A percentile compares a stretch with the other conserved stretches of the same genome.
These are phyloP conservation scores for Hipparchia semele DNA, from an alignment of 2,888 invertebrate genomes.

Conservation along the genomic window DNA sequence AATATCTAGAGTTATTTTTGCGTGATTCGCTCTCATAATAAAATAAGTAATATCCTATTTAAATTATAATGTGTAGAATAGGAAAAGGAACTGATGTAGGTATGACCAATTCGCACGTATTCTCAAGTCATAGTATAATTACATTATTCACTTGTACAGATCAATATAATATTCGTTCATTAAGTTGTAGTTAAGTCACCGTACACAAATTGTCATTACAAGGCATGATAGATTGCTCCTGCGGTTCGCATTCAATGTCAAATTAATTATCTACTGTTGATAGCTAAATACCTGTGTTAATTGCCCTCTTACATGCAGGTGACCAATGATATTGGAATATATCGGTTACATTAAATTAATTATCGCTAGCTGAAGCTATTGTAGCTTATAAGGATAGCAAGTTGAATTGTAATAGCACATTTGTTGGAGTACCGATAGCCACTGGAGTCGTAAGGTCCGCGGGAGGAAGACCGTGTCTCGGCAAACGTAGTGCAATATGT, in stretches of 20 bases:
- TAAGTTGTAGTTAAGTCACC: constrained; percentile 21
- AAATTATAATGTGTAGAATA: no score
- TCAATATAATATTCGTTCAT: constrained; percentile 17
- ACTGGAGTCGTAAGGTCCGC: no score
- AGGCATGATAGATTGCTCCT: constrained; percentile 34
- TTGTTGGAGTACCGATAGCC: no score
- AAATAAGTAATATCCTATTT: no score
- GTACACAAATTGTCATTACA: constrained; percentile 19
- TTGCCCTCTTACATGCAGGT: constrained; percentile 13
- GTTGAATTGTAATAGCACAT: no score
- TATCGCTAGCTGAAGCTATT: neutral
- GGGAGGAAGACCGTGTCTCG: no score
- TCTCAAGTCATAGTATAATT: neutral
- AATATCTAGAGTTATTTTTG: no score
- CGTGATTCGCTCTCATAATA: no score
- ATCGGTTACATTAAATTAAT: constrained; percentile 9
- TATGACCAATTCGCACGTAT: neutral
- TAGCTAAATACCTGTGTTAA: constrained; percentile 24
- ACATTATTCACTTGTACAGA: constrained; percentile 12
- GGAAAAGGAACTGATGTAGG: no score
- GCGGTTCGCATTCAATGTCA: constrained; percentile 30
- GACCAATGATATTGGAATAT: constrained; percentile 12
- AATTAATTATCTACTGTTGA: constrained; percentile 29
- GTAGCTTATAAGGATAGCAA: neutral
- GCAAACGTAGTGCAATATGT: no score